Conservation (phyloP, 2,113 vertebrate species). For the Gavialis gangeticus region DNA sequence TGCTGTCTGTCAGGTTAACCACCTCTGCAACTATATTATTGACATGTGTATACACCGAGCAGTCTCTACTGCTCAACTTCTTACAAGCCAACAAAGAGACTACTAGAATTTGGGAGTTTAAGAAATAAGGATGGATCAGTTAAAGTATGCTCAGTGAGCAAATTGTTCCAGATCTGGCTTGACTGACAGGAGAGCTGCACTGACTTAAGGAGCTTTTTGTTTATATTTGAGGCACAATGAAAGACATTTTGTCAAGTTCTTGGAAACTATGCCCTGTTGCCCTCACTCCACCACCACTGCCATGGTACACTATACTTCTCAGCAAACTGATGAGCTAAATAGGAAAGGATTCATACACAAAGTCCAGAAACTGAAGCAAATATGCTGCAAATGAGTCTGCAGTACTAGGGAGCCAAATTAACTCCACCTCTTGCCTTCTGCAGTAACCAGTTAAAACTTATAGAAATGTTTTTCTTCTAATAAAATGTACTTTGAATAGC, state of each 20-base stretch:
- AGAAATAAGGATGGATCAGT: neutral
- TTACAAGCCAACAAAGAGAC: neutral
- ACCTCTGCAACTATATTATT: neutral
- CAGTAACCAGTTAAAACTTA: neutral
- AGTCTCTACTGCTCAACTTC: neutral
- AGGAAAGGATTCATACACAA: neutral
- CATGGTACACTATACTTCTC: neutral
- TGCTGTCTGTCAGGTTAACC: neutral
- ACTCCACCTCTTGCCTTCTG: neutral
- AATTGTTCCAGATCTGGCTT: neutral
- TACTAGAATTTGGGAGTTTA: neutral
- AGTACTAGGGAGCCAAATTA: neutral
- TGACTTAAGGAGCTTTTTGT: neutral
- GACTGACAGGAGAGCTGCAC: neutral
- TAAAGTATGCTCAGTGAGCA: neutral
- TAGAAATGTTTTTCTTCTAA: conserved; percentile 26
- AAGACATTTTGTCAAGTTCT: neutral
- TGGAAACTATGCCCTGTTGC: neutral
- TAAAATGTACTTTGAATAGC: neutral
- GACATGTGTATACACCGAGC: neutral
- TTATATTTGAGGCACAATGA: neutral
- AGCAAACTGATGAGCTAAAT: neutral
- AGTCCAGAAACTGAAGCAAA: neutral
- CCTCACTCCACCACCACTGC: neutral
- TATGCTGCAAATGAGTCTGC: neutral